Percentiles rank a stretch among this genome's conserved stretches.
phyloP scores from a whole-genome alignment of 2,888 invertebrate species.

The Apamea sordens region DNA sequence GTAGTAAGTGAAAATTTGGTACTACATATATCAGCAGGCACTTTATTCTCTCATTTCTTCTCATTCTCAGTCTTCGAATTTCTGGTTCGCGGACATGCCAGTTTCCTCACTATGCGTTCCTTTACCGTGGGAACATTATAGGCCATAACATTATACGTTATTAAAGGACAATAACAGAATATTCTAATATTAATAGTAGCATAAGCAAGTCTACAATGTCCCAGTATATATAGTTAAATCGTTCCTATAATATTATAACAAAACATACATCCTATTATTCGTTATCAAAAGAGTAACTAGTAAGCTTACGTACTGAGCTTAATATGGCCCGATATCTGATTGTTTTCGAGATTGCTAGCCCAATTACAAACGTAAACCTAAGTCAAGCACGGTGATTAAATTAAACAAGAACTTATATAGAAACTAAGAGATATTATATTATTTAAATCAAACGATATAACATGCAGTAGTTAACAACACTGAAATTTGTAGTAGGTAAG shows the following conservation, averaged over 20 bases:
- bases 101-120: too few relatives aligned
- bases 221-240: background rate
- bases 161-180: background rate
- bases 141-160: too few relatives aligned
- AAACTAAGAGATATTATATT: background rate
- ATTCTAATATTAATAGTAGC: background rate
- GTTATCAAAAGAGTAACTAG: constrained; percentile 11
- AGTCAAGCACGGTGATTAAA: constrained; percentile 23
- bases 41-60: too few relatives aligned
- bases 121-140: too few relatives aligned
- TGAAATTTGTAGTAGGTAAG: too few relatives aligned
- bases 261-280: background rate
- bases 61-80: too few relatives aligned
- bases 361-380: constrained; percentile 40
- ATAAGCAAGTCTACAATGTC: background rate
- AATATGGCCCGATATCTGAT: constrained; percentile 56
- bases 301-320: constrained; percentile 36
- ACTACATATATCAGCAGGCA: too few relatives aligned
- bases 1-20: too few relatives aligned
- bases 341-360: constrained; percentile 48
- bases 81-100: too few relatives aligned
- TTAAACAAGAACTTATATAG: constrained; percentile 39
- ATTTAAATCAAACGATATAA: constrained; percentile 3
- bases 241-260: background rate
- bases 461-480: background rate